Evolutionary conservation across 2,888 invertebrate genomes (phyloP).

Genomic region (Nemotelus nigrinus): DNA sequence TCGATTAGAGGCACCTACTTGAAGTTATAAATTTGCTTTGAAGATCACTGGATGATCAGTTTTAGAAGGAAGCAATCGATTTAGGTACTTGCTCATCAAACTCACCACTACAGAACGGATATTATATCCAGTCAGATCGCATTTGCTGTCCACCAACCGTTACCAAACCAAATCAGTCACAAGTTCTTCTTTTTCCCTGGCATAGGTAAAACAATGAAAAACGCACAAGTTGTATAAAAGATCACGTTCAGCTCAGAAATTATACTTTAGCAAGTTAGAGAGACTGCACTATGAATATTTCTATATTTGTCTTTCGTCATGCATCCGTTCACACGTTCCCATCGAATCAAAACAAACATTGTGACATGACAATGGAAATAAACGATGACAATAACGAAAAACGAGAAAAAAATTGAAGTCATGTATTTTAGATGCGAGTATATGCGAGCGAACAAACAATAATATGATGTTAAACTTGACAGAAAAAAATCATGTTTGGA

Average conservation of each 20-base stretch:
- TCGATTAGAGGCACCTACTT: no score
- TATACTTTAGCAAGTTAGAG: not conserved
- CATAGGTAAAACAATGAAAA: no score
- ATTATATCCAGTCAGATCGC: no score
- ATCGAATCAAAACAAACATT: constrained; percentile 31
- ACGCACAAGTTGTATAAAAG: not conserved
- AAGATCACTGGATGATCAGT: no score
- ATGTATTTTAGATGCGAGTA: not conserved
- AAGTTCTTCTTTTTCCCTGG: no score
- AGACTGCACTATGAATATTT: constrained; percentile 23
- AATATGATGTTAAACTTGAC: constrained; percentile 35
- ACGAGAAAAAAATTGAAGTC: not conserved
- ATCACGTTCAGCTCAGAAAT: constrained; percentile 10
- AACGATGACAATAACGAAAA: constrained; percentile 42
- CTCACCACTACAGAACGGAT: no score
- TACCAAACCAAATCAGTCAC: no score
- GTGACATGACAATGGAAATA: constrained; percentile 35
- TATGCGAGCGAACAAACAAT: not conserved
- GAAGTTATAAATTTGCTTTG: no score
- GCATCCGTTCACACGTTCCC: constrained; percentile 48
- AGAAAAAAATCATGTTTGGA: constrained; percentile 39
- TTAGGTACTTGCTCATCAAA: no score
- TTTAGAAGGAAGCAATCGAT: no score
- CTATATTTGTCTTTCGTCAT: constrained; percentile 36
- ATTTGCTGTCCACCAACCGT: no score